Conservation (phyloP, 2,113 vertebrate genomes). For the Urocitellus parryii region DNA sequence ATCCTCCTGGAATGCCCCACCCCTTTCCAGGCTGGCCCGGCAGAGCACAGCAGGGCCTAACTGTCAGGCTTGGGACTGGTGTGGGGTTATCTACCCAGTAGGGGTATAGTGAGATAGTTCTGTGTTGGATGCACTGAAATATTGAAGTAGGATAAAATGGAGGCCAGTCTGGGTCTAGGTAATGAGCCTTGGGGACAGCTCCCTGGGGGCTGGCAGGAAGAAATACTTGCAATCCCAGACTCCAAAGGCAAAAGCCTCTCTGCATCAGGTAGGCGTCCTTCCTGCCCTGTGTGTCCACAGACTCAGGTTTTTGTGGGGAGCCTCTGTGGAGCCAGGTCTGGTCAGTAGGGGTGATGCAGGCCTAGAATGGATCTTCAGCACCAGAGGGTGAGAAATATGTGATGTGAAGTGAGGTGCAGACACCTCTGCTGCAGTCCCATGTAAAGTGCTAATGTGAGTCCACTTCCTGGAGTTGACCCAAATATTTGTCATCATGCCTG, state of each 20-base stretch:
- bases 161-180: no score
- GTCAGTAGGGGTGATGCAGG: background rate
- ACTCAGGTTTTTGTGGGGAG: background rate
- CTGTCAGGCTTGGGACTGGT: background rate
- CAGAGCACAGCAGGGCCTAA: background rate
- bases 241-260: background rate
- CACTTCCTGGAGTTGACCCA: background rate
- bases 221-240: background rate
- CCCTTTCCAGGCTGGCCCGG: background rate
- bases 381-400: background rate
- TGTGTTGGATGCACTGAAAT: background rate
- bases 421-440: background rate
- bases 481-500: background rate
- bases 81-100: no score
- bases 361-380: background rate
- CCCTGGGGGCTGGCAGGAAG: background rate
- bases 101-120: background rate
- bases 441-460: background rate
- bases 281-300: fast-evolving
- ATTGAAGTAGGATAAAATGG: background rate
- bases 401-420: background rate
- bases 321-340: no score
- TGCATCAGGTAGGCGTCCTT: background rate
- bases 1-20: no score
- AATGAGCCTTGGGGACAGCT: background rate